A percentile compares a stretch with the other conserved stretches of the same genome.
phyloP scores from a whole-genome alignment of 2,888 invertebrate genomes.

The Exocentrus adspersus region DNA sequence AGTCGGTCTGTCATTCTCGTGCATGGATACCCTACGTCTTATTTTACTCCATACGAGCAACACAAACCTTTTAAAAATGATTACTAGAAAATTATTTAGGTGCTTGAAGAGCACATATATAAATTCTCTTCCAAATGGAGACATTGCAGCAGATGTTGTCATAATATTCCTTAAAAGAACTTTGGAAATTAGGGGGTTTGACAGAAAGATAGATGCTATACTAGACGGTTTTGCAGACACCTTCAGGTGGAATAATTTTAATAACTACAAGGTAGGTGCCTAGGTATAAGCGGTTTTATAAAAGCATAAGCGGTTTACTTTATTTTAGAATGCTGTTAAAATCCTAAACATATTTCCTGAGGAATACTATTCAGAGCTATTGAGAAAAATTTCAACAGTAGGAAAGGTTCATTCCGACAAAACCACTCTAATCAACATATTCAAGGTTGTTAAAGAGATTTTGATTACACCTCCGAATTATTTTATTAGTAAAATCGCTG shows the following conservation, averaged over 20 bases:
- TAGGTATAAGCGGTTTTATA: too few relatives aligned
- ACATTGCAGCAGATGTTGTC: conserved; percentile 25
- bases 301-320: neutral
- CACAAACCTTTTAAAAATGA: neutral
- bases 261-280: conserved; percentile 38
- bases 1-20: conserved; percentile 17
- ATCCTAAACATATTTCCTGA: conserved; percentile 41
- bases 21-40: conserved; percentile 27
- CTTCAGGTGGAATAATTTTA: conserved; percentile 41
- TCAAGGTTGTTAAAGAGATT: conserved; percentile 39
- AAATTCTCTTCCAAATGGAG: conserved; percentile 21
- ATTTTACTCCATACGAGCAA: conserved; percentile 15
- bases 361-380: conserved; percentile 44
- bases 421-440: conserved; percentile 39
- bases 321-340: conserved; percentile 44
- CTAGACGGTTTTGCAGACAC: conserved; percentile 42
- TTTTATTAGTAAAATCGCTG: conserved; percentile 39
- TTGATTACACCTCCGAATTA: conserved; percentile 37
- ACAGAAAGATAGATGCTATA: conserved; percentile 41
- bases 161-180: conserved; percentile 31
- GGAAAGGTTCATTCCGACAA: conserved; percentile 44
- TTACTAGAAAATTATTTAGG: conserved; percentile 31
- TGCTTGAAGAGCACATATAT: conserved; percentile 25
- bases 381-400: conserved; percentile 42
- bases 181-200: conserved; percentile 38